These are phyloP conservation scores for Sebastes paucispinis DNA, from an alignment of 2,797 vertebrate genomes.

Conservation along the genomic window DNA sequence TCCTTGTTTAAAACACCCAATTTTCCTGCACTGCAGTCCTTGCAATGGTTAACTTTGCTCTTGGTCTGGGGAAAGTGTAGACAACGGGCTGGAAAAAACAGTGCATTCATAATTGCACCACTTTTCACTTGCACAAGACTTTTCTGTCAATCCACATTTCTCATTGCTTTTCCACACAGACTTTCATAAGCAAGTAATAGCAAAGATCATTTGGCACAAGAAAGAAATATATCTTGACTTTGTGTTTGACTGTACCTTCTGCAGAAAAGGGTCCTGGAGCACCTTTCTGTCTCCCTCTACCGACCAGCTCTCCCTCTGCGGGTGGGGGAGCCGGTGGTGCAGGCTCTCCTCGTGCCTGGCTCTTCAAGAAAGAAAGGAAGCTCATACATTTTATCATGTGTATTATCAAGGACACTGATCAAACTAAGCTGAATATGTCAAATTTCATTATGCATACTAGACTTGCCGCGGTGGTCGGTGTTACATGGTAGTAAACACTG, in stretches of 20 bases:
- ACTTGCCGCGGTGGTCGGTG: too few relatives aligned
- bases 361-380: slow-evolving; percentile 9
- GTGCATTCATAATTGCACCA: background rate
- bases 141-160: background rate
- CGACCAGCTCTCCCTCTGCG: slow-evolving; percentile 65
- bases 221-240: background rate
- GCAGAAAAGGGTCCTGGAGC: slow-evolving; percentile 38
- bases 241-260: slow-evolving; percentile 75
- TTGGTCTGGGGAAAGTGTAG: background rate
- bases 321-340: background rate
- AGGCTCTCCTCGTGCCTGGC: slow-evolving; percentile 28
- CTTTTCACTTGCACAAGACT: background rate
- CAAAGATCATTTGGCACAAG: background rate
- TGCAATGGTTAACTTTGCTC: background rate
- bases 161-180: background rate
- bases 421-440: background rate
- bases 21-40: background rate
- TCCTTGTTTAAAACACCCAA: background rate
- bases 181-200: background rate
- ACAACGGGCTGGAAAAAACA: background rate
- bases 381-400: rapidly evolving
- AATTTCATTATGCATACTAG: background rate
- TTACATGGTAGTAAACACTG: too few relatives aligned
- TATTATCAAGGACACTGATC: background rate
- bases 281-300: slow-evolving; percentile 80